Evolutionary conservation across 2,797 vertebrate species (phyloP).

Genomic region (Pipistrellus pygmaeus): DNA sequence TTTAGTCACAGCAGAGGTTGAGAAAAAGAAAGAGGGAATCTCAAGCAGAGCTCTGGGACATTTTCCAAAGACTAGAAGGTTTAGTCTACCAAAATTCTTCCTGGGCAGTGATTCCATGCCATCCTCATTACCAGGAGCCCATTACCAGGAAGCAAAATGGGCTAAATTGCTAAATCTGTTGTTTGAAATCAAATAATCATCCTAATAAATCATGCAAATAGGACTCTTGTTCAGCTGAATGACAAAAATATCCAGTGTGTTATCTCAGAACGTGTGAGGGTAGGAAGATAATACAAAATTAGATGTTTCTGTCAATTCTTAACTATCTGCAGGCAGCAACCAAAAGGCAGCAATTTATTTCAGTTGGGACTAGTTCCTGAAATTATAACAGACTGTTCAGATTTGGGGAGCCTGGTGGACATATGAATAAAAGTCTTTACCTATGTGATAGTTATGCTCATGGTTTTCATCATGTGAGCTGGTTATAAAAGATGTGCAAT

Average conservation of each 20-base stretch:
- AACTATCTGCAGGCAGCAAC: slow-evolving; percentile 30
- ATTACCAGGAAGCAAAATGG: slow-evolving; percentile 36
- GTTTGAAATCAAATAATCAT: slow-evolving; percentile 67
- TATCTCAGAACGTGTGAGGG: slow-evolving; percentile 45
- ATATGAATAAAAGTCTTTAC: background rate
- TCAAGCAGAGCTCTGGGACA: background rate
- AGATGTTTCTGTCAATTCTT: slow-evolving; percentile 42
- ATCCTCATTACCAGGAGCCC: background rate
- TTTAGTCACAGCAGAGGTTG: background rate
- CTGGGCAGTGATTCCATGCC: background rate
- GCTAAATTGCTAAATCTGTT: slow-evolving; percentile 37
- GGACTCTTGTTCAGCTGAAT: slow-evolving; percentile 52
- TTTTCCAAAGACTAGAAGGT: slow-evolving; percentile 21
- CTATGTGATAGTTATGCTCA: background rate
- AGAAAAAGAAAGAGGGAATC: slow-evolving; percentile 6
- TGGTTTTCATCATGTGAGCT: background rate
- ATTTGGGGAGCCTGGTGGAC: background rate
- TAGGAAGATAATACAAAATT: slow-evolving; percentile 53
- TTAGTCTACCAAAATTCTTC: background rate
- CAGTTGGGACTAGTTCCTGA: background rate
- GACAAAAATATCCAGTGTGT: slow-evolving; percentile 59
- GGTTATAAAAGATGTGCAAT: background rate
- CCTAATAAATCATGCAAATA: slow-evolving; percentile 64
- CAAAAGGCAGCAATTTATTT: slow-evolving; percentile 34
- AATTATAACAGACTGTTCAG: background rate